Evolutionary conservation across 2,113 vertebrate species (phyloP).

Genomic region (Marmota flaviventris): DNA sequence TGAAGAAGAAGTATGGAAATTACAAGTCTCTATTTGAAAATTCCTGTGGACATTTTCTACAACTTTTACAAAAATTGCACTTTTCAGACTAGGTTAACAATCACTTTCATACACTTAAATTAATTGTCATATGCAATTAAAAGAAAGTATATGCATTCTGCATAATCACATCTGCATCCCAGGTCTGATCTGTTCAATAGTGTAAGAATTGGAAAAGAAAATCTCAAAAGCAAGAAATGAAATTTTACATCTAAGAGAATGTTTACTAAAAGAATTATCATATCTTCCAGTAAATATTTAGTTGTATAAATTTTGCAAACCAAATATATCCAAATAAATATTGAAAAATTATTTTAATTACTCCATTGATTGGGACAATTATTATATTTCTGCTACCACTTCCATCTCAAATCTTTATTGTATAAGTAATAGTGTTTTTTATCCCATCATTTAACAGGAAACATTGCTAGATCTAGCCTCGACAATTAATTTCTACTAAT

Average conservation of each 20-base stretch:
- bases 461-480: background rate
- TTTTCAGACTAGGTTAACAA: constrained; percentile 55
- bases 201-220: background rate
- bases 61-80: constrained; percentile 40
- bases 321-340: background rate
- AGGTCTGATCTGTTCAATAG: background rate
- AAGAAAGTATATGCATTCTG: background rate
- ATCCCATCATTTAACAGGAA: constrained; percentile 18
- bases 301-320: background rate
- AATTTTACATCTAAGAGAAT: background rate
- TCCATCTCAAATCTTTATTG: fast-evolving
- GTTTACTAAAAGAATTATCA: background rate
- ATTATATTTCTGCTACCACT: background rate
- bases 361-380: background rate
- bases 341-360: background rate
- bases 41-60: constrained; percentile 32
- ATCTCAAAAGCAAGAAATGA: background rate
- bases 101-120: constrained; percentile 42
- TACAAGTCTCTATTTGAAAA: constrained; percentile 50
- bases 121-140: constrained; percentile 32
- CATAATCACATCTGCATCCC: background rate
- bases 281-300: background rate
- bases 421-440: background rate
- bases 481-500: background rate
- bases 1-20: constrained; percentile 27